Evolutionary conservation across 2,888 invertebrate species (phyloP).

Genomic region (Lissonota sp.): DNA sequence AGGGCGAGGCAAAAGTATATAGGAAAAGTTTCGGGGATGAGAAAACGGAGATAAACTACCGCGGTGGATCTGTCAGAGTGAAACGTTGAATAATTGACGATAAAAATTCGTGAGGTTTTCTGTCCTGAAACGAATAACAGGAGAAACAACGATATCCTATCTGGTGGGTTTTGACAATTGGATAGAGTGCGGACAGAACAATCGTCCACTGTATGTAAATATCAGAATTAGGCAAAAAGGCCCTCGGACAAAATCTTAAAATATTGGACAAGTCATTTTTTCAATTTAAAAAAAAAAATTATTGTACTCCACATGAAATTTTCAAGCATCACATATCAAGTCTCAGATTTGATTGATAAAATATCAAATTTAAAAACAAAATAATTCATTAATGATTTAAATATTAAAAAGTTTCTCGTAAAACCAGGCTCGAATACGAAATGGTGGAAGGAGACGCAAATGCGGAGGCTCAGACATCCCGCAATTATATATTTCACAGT

Average conservation of each 20-base stretch:
- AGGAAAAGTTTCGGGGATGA: neutral
- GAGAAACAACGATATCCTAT: slow-evolving; percentile 1
- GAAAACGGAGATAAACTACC: slow-evolving; percentile 56
- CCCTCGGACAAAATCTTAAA: too few species aligned
- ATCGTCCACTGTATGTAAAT: neutral
- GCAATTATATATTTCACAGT: slow-evolving; percentile 19
- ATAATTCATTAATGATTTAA: too few species aligned
- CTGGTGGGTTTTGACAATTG: slow-evolving; percentile 40
- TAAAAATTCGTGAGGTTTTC: slow-evolving; percentile 53
- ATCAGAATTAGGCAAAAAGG: too few species aligned
- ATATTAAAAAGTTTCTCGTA: too few species aligned
- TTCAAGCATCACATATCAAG: too few species aligned
- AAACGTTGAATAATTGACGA: slow-evolving; percentile 59
- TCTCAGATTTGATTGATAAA: too few species aligned
- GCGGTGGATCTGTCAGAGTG: slow-evolving; percentile 29
- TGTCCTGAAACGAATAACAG: slow-evolving; percentile 45
- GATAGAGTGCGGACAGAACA: slow-evolving; percentile 46
- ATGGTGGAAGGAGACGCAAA: neutral
- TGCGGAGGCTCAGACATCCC: slow-evolving; percentile 18
- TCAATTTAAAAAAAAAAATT: too few species aligned
- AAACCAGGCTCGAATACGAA: neutral
- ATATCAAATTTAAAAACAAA: too few species aligned
- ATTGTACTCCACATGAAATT: too few species aligned
- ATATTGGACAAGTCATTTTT: too few species aligned
- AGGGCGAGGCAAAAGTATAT: neutral